These are phyloP conservation scores for Lasioglossum malachurum DNA, from an alignment of 2,888 invertebrate species.

Conservation along the genomic window DNA sequence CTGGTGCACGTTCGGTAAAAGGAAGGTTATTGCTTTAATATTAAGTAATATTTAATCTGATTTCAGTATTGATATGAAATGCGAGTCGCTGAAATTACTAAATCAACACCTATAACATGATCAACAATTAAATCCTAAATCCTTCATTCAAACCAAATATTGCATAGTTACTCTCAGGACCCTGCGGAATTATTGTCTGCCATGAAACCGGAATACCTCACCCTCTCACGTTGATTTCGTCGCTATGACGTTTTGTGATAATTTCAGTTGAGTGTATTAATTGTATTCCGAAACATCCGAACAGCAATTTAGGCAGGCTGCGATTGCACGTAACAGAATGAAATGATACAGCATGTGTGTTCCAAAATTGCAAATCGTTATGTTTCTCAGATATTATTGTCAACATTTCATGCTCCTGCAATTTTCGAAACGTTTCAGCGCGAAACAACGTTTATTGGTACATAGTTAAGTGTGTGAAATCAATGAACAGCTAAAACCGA, in stretches of 20 bases:
- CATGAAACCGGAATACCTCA: constrained; percentile 10
- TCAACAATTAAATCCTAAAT: neutral
- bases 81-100: neutral
- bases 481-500: neutral
- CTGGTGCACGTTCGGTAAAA: neutral
- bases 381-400: neutral
- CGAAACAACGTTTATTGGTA: neutral
- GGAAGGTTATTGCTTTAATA: neutral
- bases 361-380: neutral
- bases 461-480: neutral
- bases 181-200: constrained; percentile 11
- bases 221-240: neutral
- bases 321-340: neutral
- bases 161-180: neutral
- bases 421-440: neutral
- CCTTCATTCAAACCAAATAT: neutral
- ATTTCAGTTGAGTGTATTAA: constrained; percentile 3
- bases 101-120: neutral
- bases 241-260: constrained; percentile 12
- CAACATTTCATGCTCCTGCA: neutral
- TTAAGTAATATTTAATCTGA: neutral
- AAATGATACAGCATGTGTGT: neutral
- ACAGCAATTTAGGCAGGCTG: neutral
- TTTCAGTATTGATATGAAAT: neutral
- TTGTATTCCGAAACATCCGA: neutral